phyloP scores from a whole-genome alignment of 2,113 vertebrate species.

The Lethenteron camtschaticum region DNA sequence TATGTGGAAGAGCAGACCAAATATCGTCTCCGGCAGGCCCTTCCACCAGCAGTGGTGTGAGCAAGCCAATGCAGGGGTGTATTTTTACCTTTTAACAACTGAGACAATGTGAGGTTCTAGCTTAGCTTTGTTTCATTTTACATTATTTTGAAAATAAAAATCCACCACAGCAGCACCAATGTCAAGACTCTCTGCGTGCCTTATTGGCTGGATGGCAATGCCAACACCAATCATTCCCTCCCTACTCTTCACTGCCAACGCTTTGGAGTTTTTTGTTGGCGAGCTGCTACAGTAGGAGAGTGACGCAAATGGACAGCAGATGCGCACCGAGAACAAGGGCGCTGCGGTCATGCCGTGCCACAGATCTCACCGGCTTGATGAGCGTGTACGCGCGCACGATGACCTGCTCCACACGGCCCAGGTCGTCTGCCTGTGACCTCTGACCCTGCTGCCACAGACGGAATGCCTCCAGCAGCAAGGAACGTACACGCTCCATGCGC shows the following conservation, averaged over 20 bases:
- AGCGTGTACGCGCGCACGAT: slow-evolving; percentile 98
- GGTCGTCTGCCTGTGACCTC: slow-evolving; percentile 73
- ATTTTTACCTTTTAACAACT: too few relatives aligned
- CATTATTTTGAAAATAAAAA: too few relatives aligned
- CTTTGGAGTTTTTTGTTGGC: too few relatives aligned
- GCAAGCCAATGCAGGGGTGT: too few relatives aligned
- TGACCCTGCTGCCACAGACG: slow-evolving; percentile 95
- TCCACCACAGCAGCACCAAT: too few relatives aligned
- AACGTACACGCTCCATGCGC: slow-evolving; percentile 54
- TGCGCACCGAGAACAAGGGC: background rate
- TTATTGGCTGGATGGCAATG: background rate
- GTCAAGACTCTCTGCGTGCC: background rate
- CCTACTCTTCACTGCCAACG: too few relatives aligned
- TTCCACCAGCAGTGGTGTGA: too few relatives aligned
- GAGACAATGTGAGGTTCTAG: too few relatives aligned
- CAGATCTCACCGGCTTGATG: slow-evolving; percentile 58
- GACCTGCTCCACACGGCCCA: slow-evolving; percentile 75
- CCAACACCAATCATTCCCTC: background rate
- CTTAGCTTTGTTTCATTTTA: too few relatives aligned
- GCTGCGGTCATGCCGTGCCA: background rate
- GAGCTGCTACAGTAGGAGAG: background rate
- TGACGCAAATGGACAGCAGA: background rate
- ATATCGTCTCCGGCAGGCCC: too few relatives aligned
- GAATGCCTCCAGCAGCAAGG: slow-evolving; percentile 70
- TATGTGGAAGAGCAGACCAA: too few relatives aligned